Base-by-base conservation (phyloP, 2,113 vertebrate genomes). In the Amia ocellicauda region DNA sequence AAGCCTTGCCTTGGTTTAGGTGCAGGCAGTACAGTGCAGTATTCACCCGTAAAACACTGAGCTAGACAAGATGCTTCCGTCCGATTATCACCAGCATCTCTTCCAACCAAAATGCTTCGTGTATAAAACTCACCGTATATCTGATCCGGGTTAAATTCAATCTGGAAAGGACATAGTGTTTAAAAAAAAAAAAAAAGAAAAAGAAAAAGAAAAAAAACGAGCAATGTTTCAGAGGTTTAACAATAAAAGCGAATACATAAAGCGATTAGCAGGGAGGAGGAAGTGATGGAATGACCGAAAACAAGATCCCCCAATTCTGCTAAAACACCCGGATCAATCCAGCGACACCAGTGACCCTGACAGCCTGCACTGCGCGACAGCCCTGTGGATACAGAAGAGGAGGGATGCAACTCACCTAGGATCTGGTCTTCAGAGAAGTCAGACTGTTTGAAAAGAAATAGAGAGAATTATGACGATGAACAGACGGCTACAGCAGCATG, bases 341-440 rank as follows among this genome's bases (percentile, higher is more conserved):
- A n/a, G n/a, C n/a, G n/a, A n/a, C n/a, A n/a, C n/a, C n/a, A n/a
- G n/a, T n/a, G n/a, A n/a, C n/a, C n/a, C n/a, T n/a, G n/a, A n/a
- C n/a, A n/a, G n/a, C n/a, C n/a, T n/a, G n/a, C n/a, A n/a, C n/a
- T n/a, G n/a, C n/a, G n/a, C n/a, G n/a, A n/a, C n/a, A 19, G 10
- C 31, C 2, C 10, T 16, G 3, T 14, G 8, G 13, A 23, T 3
- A 19, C 17, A 3, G 1, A 61, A 47, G 60, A 60, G 26, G 63
- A 16, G 61, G 3, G 54, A 36, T 28, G 24, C 50, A 43, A 90
- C 93, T 88, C 81, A 97, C 94, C 94, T 19, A 85, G 56, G 26
- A 94, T 91, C 78, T 97, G 94, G 69, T 96, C 94, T 80, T 97
- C 94, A 50, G 89, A 78, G 88, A 95, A 95, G 78, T 97, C 94